Evolutionary conservation across 2,888 invertebrate species (phyloP).

Genomic region (Chalcis sispes): DNA sequence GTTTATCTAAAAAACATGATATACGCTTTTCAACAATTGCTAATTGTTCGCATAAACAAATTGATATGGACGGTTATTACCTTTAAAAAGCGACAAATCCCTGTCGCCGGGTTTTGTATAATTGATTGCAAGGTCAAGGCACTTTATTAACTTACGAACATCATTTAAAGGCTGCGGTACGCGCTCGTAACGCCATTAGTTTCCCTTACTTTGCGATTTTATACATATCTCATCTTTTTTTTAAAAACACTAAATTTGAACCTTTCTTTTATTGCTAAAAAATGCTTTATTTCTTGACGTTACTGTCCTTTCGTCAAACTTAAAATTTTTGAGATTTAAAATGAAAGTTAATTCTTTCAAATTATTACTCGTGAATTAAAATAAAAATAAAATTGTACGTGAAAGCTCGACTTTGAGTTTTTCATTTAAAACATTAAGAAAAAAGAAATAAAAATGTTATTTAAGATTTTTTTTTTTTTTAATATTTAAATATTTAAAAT

Average conservation of each 20-base stretch:
- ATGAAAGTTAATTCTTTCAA: constrained; percentile 44
- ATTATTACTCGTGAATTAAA: constrained; percentile 33
- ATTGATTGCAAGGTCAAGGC: constrained; percentile 70
- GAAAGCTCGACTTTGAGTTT: constrained; percentile 29
- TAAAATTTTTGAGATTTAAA: constrained; percentile 53
- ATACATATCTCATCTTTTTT: constrained; percentile 33
- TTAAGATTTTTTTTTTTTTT: constrained; percentile 26
- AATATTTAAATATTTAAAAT: constrained; percentile 41
- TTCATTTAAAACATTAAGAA: constrained; percentile 32
- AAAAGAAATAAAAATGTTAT: constrained; percentile 30
- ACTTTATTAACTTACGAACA: constrained; percentile 63
- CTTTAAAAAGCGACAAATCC: constrained; percentile 65
- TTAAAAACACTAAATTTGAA: constrained; percentile 51
- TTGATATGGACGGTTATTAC: constrained; percentile 74
- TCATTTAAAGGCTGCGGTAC: constrained; percentile 45
- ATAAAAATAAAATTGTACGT: constrained; percentile 41
- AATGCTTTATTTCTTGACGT: constrained; percentile 57
- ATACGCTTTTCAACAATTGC: constrained; percentile 68
- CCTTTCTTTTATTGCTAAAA: constrained; percentile 55
- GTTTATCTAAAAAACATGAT: constrained; percentile 62
- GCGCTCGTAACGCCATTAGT: constrained; percentile 35
- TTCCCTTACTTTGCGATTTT: constrained; percentile 28
- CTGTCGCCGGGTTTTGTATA: constrained; percentile 61
- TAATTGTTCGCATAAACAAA: constrained; percentile 68
- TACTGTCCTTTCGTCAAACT: constrained; percentile 53